These are phyloP conservation scores for Xanthia togata DNA, from an alignment of 2,888 invertebrate species.

Conservation along the genomic window DNA sequence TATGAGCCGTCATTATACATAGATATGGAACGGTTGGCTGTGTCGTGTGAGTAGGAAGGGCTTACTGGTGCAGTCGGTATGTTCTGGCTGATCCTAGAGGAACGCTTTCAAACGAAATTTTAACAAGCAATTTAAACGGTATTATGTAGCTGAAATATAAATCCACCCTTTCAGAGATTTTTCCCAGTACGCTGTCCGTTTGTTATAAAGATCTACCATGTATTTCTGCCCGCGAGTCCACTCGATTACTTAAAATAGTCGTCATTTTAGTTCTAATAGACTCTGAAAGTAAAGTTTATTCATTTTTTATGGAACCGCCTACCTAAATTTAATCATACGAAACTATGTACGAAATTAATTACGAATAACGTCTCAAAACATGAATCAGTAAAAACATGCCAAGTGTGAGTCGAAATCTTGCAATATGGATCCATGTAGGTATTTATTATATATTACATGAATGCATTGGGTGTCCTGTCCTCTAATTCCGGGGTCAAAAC, in stretches of 20 bases:
- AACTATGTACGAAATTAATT: background rate
- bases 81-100: background rate
- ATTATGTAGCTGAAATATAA: background rate
- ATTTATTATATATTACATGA: background rate
- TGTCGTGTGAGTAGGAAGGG: background rate
- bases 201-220: background rate
- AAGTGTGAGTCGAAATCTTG: background rate
- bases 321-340: background rate
- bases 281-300: too few relatives aligned
- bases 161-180: background rate
- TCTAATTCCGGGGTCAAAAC: background rate
- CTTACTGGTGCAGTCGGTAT: background rate
- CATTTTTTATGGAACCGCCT: background rate
- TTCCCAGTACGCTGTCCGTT: background rate
- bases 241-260: too few relatives aligned
- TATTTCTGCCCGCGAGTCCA: background rate
- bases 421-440: too few relatives aligned
- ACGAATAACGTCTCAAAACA: background rate
- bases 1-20: conserved; percentile 1
- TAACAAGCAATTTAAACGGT: conserved; percentile 1
- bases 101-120: conserved; percentile 3
- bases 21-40: conserved; percentile 4
- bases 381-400: background rate
- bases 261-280: too few relatives aligned
- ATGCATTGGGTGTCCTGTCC: background rate